Evolutionary conservation across 2,888 invertebrate species (phyloP).

Genomic region (Agrotis ipsilon): DNA sequence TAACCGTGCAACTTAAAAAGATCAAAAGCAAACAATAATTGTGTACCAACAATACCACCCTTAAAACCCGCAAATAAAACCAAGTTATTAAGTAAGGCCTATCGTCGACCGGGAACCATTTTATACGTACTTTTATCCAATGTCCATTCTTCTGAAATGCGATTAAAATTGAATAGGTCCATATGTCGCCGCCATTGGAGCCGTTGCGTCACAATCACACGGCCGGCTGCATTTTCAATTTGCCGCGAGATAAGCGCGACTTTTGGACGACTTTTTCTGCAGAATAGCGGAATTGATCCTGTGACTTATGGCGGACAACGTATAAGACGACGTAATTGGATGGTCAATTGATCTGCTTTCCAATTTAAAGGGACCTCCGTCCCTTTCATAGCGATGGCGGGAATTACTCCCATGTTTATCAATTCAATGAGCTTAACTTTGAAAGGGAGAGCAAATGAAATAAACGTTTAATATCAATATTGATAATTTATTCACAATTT

Average conservation of each 20-base stretch:
- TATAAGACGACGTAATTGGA: conserved; percentile 84
- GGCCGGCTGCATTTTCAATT: conserved; percentile 90
- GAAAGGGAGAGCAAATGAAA: conserved; percentile 62
- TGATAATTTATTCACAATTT: conserved; percentile 91
- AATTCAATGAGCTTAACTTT: conserved; percentile 50
- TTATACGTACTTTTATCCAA: conserved; percentile 85
- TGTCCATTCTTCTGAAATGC: conserved; percentile 91
- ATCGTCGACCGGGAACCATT: conserved; percentile 75
- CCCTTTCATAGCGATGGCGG: conserved; percentile 48
- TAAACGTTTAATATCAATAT: conserved; percentile 87
- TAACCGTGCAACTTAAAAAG: conserved; percentile 84
- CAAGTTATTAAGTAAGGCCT: conserved; percentile 86
- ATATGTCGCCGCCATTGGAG: conserved; percentile 86
- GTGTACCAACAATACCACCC: conserved; percentile 83
- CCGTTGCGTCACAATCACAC: conserved; percentile 90
- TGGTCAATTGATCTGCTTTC: conserved; percentile 85
- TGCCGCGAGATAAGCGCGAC: conserved; percentile 89
- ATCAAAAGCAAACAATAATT: conserved; percentile 88
- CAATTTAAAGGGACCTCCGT: conserved; percentile 74
- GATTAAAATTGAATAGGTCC: conserved; percentile 91
- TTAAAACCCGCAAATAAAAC: conserved; percentile 89
- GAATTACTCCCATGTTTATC: conserved; percentile 49
- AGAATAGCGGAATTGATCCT: conserved; percentile 89
- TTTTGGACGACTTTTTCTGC: conserved; percentile 90
- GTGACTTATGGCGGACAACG: conserved; percentile 86